These are phyloP conservation scores for Ivindomyrus marchei DNA, from an alignment of 2,113 vertebrate species.

Conservation along the genomic window DNA sequence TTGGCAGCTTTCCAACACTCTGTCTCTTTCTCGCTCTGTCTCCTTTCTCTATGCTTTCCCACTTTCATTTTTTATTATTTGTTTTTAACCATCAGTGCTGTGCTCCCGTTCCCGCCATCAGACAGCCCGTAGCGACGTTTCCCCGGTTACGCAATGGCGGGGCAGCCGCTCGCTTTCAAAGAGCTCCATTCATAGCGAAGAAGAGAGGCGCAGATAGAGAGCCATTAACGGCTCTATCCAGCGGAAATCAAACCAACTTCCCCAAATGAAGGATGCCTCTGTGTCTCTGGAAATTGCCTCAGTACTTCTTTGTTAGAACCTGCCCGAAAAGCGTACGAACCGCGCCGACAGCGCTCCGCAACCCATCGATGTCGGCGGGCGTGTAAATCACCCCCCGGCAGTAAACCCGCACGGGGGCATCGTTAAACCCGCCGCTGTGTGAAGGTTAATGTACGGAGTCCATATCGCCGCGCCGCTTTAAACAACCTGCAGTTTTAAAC, in stretches of 20 bases:
- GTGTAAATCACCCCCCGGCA: background rate
- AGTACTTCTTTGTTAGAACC: background rate
- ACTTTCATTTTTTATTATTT: background rate
- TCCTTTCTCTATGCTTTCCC: background rate
- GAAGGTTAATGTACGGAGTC: background rate
- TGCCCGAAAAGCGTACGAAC: background rate
- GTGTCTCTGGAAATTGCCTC: slow-evolving; percentile 8
- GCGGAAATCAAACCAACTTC: background rate
- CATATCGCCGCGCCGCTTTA: background rate
- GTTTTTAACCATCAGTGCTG: background rate
- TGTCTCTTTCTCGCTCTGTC: background rate
- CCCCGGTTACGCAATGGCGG: background rate
- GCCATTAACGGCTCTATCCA: background rate
- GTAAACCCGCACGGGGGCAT: background rate
- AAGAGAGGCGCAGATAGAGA: background rate
- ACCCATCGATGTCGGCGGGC: background rate
- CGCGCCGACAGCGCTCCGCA: background rate
- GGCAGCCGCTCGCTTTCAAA: background rate
- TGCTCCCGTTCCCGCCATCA: background rate
- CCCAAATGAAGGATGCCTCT: slow-evolving; percentile 4
- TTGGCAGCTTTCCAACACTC: background rate
- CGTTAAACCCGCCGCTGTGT: background rate
- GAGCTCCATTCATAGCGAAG: background rate
- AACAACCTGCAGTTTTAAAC: background rate
- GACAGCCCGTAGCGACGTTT: background rate